Base-by-base conservation (phyloP, 2,797 vertebrate species). In the Peromyscus eremicus region DNA sequence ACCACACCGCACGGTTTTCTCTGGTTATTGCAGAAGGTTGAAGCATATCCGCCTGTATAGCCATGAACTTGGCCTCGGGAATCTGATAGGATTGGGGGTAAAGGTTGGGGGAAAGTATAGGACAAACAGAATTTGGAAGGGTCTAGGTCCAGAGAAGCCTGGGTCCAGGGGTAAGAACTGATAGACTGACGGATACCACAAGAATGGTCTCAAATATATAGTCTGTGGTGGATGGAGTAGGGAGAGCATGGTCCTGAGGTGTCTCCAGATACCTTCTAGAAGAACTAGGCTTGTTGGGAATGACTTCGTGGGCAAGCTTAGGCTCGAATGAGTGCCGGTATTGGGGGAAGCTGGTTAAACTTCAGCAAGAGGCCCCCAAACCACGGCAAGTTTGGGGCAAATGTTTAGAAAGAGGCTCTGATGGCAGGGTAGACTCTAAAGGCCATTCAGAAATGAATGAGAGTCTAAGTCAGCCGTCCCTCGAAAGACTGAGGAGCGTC, bases 361-460 rank as follows among this genome's bases (percentile, higher is more conserved):
- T 12, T 85, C 60, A 60, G 66, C 17, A 55, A 43, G 19, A 46
- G 57, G 66, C 77, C 91, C 75, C 52, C 76, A 88, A 80, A 60
- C 27, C 66, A 21, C 13, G 0, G 23, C 32, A 83, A 90, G 10
- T 73, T 57, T 40, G 32, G 73, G 55, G 43, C n/a, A 86, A 9
- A 19, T 68, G 79, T 81, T 94, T 25, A 71, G 14, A 82, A 49
- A 55, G 79, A 91, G 37, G 14, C 46, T 46, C n/a, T 76, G 49
- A 62, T 12, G 12, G 13, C 9, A 32, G 12, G 3, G 46, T 40
- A 21, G 29, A 13, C 2, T 6, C 49, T 62, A 11, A 34, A 40
- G 77, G 86, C 57, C 64, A 70, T 66, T 77, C 64, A 37, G 80
- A 97, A 94, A 81, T 25, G 71, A n/a, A 75, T 10, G 19, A 37